A percentile compares a stretch with the other conserved stretches of the same genome.
Conservation (phyloP, 2,113 vertebrate species). For the Mixornis gularis region DNA sequence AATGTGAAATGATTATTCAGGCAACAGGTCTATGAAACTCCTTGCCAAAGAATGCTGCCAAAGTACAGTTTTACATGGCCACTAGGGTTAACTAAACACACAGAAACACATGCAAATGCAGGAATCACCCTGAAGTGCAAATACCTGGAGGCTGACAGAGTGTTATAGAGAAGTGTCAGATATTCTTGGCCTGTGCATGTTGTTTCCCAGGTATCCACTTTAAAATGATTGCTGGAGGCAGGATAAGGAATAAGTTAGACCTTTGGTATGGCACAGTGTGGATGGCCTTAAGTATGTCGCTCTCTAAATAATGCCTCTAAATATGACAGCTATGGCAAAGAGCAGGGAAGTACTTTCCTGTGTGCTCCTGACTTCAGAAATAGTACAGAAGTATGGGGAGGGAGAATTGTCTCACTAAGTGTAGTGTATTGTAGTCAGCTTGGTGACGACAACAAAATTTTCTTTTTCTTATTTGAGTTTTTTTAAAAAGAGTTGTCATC, state of each 20-base stretch:
- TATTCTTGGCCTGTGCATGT: not conserved
- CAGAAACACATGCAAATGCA: not conserved
- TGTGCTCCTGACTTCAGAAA: not conserved
- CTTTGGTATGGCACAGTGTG: not conserved
- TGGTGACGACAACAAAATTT: not conserved
- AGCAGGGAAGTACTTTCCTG: not conserved
- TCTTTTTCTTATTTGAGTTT: not conserved
- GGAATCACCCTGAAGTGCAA: not conserved
- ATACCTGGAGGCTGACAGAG: not conserved
- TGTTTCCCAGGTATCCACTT: not conserved
- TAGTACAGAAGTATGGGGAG: not conserved
- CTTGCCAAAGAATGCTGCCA: not conserved
- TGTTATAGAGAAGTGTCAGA: not conserved
- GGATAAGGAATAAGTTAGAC: not conserved
- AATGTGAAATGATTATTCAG: not conserved
- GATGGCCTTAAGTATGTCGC: not conserved
- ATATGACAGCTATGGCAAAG: not conserved
- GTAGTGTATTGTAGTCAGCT: not conserved
- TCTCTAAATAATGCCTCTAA: not conserved
- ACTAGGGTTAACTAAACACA: not conserved
- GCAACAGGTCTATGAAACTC: not conserved
- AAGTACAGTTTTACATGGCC: not conserved
- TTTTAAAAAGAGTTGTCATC: not conserved
- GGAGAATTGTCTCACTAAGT: not conserved
- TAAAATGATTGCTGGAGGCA: not conserved